Percentiles rank a stretch among this genome's conserved stretches.
Evolutionary conservation across 2,797 vertebrate species (phyloP).

Genomic region (Anolis apletophallus): DNA sequence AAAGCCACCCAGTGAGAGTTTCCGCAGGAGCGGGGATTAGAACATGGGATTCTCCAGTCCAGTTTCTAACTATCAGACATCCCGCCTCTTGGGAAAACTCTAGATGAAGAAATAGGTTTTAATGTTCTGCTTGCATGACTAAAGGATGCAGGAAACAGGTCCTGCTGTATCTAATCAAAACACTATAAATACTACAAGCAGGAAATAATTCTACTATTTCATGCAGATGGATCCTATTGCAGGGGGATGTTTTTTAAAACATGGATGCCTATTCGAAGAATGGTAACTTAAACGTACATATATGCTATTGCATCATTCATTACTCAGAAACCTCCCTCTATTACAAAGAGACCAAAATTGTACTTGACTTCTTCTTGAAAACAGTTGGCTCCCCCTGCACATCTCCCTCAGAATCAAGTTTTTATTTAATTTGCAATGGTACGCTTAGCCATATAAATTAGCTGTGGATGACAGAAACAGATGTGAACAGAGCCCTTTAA

Average conservation of each 20-base stretch:
- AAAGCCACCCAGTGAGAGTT: background rate
- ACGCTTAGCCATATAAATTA: constrained; percentile 21
- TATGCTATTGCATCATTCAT: background rate
- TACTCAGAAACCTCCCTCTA: constrained; percentile 23
- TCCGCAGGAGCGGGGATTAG: background rate
- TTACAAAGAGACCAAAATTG: constrained; percentile 10
- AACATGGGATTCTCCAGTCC: background rate
- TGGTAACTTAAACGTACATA: background rate
- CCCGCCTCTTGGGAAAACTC: background rate
- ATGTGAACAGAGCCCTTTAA: constrained; percentile 23
- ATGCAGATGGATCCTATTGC: background rate
- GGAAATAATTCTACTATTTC: background rate
- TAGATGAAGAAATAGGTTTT: background rate
- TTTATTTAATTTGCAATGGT: constrained; percentile 48
- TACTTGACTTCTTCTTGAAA: constrained; percentile 35
- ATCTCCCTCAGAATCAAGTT: constrained; percentile 25
- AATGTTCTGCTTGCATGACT: background rate
- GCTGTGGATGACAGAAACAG: constrained; percentile 30
- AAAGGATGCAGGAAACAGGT: background rate
- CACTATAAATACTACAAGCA: background rate
- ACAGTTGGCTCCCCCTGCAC: background rate
- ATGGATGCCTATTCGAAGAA: background rate
- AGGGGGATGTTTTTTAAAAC: background rate
- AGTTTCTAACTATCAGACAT: background rate
- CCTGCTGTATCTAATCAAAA: background rate